Percentiles rank a stretch among this genome's conserved stretches.
Evolutionary conservation across 2,888 invertebrate genomes (phyloP).

Genomic region (Leucoma salicis): DNA sequence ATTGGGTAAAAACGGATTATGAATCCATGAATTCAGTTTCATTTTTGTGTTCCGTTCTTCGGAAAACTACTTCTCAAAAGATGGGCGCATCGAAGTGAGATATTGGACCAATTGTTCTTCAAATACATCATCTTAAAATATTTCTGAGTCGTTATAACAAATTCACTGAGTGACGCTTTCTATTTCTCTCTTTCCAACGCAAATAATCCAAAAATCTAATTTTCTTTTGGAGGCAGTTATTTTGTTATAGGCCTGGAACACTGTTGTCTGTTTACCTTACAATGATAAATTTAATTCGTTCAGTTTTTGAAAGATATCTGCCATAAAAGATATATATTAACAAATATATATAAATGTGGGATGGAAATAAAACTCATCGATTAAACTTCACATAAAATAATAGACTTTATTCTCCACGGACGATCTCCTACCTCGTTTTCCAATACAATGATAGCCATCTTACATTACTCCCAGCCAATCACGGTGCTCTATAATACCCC

Average conservation of each 20-base stretch:
- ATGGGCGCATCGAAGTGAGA: slow-evolving; percentile 34
- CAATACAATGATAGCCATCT: too few relatives aligned
- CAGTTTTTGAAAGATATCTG: slow-evolving; percentile 11
- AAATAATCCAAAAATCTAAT: slow-evolving; percentile 36
- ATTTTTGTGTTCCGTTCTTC: slow-evolving; percentile 36
- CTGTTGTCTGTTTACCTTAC: slow-evolving; percentile 37
- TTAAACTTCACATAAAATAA: too few relatives aligned
- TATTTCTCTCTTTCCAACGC: slow-evolving; percentile 24
- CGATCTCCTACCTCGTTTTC: too few relatives aligned
- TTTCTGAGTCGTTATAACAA: slow-evolving; percentile 34
- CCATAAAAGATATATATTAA: slow-evolving; percentile 29
- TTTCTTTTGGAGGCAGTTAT: slow-evolving; percentile 34
- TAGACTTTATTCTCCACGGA: too few relatives aligned
- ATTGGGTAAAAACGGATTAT: slow-evolving; percentile 37
- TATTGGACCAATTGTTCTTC: slow-evolving; percentile 37
- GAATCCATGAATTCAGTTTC: slow-evolving; percentile 36
- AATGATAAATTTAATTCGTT: slow-evolving; percentile 27
- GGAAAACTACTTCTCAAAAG: slow-evolving; percentile 32
- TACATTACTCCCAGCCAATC: too few relatives aligned
- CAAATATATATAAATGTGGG: too few relatives aligned
- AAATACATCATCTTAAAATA: slow-evolving; percentile 28
- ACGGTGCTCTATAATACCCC: too few relatives aligned
- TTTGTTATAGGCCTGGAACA: slow-evolving; percentile 33
- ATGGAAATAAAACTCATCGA: too few relatives aligned
- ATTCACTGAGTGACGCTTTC: slow-evolving; percentile 37